Base-by-base conservation (phyloP, 2,888 invertebrate species). In the Drosophila putrida region DNA sequence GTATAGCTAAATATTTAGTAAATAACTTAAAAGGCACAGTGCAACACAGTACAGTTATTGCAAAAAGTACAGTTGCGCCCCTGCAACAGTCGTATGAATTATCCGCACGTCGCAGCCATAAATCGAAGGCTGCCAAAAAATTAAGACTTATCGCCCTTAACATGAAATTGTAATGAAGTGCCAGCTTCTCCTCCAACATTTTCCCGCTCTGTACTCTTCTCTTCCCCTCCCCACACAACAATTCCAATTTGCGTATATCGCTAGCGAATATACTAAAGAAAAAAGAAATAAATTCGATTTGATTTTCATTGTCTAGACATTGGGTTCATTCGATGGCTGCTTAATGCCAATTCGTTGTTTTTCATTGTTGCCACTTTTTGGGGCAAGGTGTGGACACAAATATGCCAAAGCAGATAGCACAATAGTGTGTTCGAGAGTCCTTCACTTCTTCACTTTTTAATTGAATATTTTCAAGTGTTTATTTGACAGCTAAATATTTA, bases 41-140 rank as follows among this genome's bases (percentile, higher is more conserved):
- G 58, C 60, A 43, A 38, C 35, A 28, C 31, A 47, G 31, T 53
- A 49, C 54, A 61, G 44, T 31, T 49, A 35, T 35, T 10, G 53
- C 38, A 10, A 20, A 47, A 67, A 72, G 79, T 79, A 78, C 82
- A 80, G 78, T 81, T 75, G 77, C 60, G 77, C 60, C 54, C 28
- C 28, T 28, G 75, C 71, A 67, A 62, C 59, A 60, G 49, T 13
- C 66, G 49, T 78, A n/a, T n/a, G 82, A 89, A 88, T 91, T 90
- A 91, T 90, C 84, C 91, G 88, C 91, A 91, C 91, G 92, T 91
- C 88, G 87, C 78, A 78, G 82, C 86, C 89, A 91, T 91, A 91
- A 91, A 91, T 83, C 82, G 82, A 83, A 67, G 46, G 53, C 78
- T 78, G 82, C 66, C 83, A 86, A 81, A 83, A 78, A 79, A 80